Base-by-base conservation (phyloP, 2,113 vertebrate species). In the Ascaphus truei region DNA sequence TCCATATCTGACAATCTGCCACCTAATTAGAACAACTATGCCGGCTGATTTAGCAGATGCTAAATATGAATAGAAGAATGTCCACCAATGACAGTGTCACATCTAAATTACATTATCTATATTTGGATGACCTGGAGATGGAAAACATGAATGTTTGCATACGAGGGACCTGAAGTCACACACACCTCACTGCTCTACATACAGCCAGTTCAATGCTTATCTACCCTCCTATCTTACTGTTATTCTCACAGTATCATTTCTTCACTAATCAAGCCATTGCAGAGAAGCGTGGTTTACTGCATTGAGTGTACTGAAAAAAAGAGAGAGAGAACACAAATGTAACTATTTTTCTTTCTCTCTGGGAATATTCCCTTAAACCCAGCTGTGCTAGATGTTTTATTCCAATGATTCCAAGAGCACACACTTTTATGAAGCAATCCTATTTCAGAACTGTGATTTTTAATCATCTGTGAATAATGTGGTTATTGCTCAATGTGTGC, bases 391-490 rank as follows among this genome's bases (percentile, higher is more conserved):
- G 23, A 68, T 22, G 57, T 51, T 57, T 60, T 61, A 61, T 71
- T 71, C 33, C 67, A 41, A 51, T 20, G 56, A 71, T 61, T 71
- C 67, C 47, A 56, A 51, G 13, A 52, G 57, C 56, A 22, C 67
- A 71, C 56, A 71, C 45, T 52, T 71, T 71, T 71, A 71, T 71
- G 33, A 71, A 71, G 67, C 56, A 71, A 71, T 71, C 43, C 67
- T 12, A 58, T 68, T 59, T 68, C 66, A 61, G 57, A 71, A 71
- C 51, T 61, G 56, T 61, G 47, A 71, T 71, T 71, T 71, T 61
- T 60, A 71, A 71, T 61, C 67, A 71, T 71, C 56, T 60, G 56
- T 61, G 56, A 71, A 71, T 56, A 71, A 71, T 71, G 67, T 71
- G 25, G 30, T 71, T 71, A 52, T 60, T 61, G 67, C 57, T 61